Evolutionary conservation across 2,888 invertebrate genomes (phyloP).

Genomic region (Crossocerus cetratus): DNA sequence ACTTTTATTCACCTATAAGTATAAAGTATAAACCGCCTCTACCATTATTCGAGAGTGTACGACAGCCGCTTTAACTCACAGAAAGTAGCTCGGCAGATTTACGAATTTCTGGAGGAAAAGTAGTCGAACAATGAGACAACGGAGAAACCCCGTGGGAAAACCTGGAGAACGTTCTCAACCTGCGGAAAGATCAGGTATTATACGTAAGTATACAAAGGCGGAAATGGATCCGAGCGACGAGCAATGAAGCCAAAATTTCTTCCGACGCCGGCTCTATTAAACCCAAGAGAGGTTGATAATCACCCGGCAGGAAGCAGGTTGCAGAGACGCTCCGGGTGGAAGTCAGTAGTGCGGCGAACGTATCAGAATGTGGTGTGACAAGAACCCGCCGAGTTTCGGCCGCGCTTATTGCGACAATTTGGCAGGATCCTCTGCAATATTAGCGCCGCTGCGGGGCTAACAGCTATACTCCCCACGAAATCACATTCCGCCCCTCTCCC

Average conservation of each 20-base stretch:
- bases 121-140: too few species aligned
- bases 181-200: conserved; percentile 17
- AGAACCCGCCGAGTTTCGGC: conserved; percentile 44
- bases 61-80: too few species aligned
- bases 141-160: too few species aligned
- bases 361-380: conserved; percentile 51
- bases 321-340: neutral
- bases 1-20: too few species aligned
- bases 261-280: conserved; percentile 42
- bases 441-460: conserved; percentile 54
- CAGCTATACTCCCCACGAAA: conserved; percentile 52
- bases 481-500: conserved; percentile 34
- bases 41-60: too few species aligned
- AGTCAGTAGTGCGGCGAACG: conserved; percentile 7
- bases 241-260: conserved; percentile 50
- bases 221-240: conserved; percentile 23
- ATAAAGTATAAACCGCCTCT: too few species aligned
- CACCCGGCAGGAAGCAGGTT: conserved; percentile 27
- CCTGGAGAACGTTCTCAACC: too few species aligned
- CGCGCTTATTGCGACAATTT: conserved; percentile 68
- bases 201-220: conserved; percentile 20
- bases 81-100: too few species aligned
- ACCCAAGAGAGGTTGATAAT: conserved; percentile 35
- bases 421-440: conserved; percentile 65
- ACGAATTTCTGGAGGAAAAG: too few species aligned